Evolutionary conservation across 2,797 vertebrate genomes (phyloP).

Genomic region (Sebastes matsubarae): DNA sequence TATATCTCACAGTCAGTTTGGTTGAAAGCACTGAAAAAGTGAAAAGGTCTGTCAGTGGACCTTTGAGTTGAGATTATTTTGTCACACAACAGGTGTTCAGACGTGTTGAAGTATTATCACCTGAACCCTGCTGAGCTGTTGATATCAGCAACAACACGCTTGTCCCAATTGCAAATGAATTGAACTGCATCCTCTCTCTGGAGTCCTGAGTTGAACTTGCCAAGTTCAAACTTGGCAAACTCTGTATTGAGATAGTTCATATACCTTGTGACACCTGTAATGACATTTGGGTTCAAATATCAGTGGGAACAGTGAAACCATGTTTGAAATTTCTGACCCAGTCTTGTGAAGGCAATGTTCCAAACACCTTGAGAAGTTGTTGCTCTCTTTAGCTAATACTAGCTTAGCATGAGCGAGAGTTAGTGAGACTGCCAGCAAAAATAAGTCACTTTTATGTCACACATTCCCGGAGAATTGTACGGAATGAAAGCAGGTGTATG

Average conservation of each 20-base stretch:
- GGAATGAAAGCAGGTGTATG: neutral
- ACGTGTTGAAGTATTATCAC: neutral
- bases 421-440: accelerated
- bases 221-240: neutral
- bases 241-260: neutral
- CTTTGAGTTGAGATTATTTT: no score
- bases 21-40: no score
- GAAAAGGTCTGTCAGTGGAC: no score
- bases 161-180: neutral
- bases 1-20: no score
- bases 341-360: neutral
- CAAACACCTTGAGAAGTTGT: neutral
- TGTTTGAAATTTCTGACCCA: neutral
- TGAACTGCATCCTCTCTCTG: neutral
- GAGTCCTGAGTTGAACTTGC: no score
- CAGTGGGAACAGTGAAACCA: neutral
- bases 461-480: neutral
- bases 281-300: neutral
- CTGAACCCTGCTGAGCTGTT: neutral
- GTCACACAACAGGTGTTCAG: no score
- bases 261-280: neutral
- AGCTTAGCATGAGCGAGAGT: neutral
- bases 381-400: neutral
- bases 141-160: neutral
- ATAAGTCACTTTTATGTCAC: neutral